Evolutionary conservation across 2,888 invertebrate genomes (phyloP).

Genomic region (Euzetes globulus): DNA sequence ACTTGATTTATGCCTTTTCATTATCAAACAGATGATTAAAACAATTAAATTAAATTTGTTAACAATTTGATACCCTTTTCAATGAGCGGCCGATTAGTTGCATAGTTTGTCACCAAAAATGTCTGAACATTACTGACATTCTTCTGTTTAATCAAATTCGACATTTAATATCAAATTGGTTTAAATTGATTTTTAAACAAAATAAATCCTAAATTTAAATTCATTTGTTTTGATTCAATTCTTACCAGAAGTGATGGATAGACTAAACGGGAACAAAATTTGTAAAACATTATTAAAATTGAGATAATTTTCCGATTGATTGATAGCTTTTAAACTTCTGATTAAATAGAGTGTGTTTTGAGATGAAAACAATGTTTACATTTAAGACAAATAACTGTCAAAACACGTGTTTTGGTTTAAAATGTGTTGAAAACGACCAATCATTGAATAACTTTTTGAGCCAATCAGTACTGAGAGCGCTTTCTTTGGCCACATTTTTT

Average conservation of each 20-base stretch:
- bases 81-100: not conserved
- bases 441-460: not conserved
- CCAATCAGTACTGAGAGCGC: not conserved
- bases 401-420: not conserved
- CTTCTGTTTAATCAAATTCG: not conserved
- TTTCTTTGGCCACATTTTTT: not conserved
- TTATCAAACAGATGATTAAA: too few species aligned
- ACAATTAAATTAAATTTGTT: not conserved
- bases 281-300: not conserved
- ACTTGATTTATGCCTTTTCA: conserved; percentile 77
- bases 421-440: not conserved
- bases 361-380: not conserved
- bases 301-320: too few species aligned
- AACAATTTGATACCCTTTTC: not conserved
- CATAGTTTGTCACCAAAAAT: not conserved
- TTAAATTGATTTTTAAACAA: not conserved
- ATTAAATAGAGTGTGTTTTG: not conserved
- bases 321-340: not conserved
- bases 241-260: not conserved
- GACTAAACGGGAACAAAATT: not conserved
- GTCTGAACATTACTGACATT: not conserved
- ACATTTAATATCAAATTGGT: not conserved
- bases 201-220: not conserved
- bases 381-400: not conserved
- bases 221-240: not conserved